Evolutionary conservation across 2,888 invertebrate genomes (phyloP), one percentile per base, ranked within the genome.

Genomic region (Candidula unifasciata): DNA sequence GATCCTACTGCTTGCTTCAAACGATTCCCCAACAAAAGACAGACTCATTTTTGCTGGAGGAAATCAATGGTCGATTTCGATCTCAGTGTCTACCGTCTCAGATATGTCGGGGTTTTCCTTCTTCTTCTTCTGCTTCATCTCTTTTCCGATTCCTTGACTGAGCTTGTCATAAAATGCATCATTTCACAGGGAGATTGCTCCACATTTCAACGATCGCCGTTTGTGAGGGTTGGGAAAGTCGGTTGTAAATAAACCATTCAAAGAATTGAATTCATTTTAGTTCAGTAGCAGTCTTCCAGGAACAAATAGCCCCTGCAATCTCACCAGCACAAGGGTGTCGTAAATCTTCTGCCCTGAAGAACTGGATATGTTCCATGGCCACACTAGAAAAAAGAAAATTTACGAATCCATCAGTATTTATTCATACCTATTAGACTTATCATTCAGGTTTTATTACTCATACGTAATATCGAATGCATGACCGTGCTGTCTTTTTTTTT

Each of bases 11-110:
- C 52, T 73, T 73, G 37, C 73, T 73, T 73, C 44, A 73, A 73
- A 73, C 44, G 73, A 52, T 73, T 73, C 16, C 73, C 27, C n/a
- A 44, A 73, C 73, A 73, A 73, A 73, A 73, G 73, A n/a, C 44
- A 8, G 73, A 73, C 44, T 44, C 44, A 52, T 52, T 73, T 52
- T n/a, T 73, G 37, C 44, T 73, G 44, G 8, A 73, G 52, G 73
- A 73, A 52, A 73, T 73, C 73, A 44, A 73, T 44, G 24, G 52
- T 3, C 13, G n/a, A 44, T 73, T 73, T 44, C 52, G 73, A 73
- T 73, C 44, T 44, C 27, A 0, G 10, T 10, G 27, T 27, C 52
- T n/a, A 44, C n/a, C 13, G 44, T 44, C 13, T 33, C 44, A 44
- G 44, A 44, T 10, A 10, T 44, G 44, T 44, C 8, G 6, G 44